Evolutionary conservation across 2,888 invertebrate genomes (phyloP), one percentile per base, ranked within the genome.

Genomic region (Thereva unica): DNA sequence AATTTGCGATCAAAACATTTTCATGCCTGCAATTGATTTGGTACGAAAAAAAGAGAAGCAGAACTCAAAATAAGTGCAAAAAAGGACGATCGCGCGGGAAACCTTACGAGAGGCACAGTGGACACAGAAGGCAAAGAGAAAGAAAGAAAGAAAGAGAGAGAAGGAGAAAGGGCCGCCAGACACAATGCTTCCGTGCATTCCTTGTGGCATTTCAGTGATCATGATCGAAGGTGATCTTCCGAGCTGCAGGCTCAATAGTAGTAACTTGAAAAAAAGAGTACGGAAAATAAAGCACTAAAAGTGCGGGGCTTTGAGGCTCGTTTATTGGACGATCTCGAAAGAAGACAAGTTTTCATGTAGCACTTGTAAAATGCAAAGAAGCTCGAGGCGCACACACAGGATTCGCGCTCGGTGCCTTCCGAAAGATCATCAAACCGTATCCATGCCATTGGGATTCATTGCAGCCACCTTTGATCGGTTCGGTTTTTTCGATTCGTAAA

Each of bases 121-220:
- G 23, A 45, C 44, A 34, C 34, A 42, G 42, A 59, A 47, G 44
- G 44, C 64, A 64, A 52, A 64, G 44, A 54, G 54, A 38, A 54
- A 38, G 35, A 45, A 37, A 34, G n/a, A 10, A 44, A 45, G 35
- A 34, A 40, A 41, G n/a, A 8, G 47, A 40, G 61, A 50, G 52
- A 52, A 10, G n/a, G 49, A 56, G 40, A 44, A 47, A 47, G 38
- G 12, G n/a, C 8, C 10, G 47, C 37, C 38, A 65, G 64, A 64
- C 61, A 64, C 53, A 64, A 64, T 64, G 64, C 64, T 64, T 64
- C 64, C 64, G 64, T 64, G 64, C 64, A 64, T 64, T 64, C 61
- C 50, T 49, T 10, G 34, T 61, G 35, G 23, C 34, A 49, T 40
- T 61, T 40, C 35, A 50, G 49, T 61, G 49, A 50, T 50, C 61